Conservation (phyloP, 2,888 invertebrate species). For the Terebella lapidaria region DNA sequence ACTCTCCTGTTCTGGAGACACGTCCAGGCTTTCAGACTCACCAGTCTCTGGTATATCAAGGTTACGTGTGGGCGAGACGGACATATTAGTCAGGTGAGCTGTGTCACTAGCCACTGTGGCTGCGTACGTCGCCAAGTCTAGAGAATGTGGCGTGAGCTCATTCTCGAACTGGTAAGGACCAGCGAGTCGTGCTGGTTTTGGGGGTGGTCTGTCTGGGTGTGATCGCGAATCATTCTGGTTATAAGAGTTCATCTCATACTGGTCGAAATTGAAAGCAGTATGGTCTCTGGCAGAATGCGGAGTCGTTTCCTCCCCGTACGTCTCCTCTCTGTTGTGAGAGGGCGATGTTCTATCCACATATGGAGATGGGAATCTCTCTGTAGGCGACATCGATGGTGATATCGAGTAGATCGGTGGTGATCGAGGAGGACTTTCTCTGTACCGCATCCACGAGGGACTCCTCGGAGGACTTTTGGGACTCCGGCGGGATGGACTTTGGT, state of each 20-base stretch:
- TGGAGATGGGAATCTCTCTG: slow-evolving; percentile 39
- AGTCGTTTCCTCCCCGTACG: background rate
- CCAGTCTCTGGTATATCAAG: slow-evolving; percentile 3
- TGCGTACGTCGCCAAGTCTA: slow-evolving; percentile 49
- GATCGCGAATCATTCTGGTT: background rate
- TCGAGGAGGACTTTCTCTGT: slow-evolving; percentile 25
- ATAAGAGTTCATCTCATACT: background rate
- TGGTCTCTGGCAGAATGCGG: background rate
- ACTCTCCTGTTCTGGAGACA: slow-evolving; percentile 12
- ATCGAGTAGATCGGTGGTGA: slow-evolving; percentile 26
- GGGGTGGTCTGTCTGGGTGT: slow-evolving; percentile 11
- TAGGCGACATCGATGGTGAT: slow-evolving; percentile 39
- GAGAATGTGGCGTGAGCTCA: slow-evolving; percentile 7
- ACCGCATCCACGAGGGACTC: slow-evolving; percentile 41
- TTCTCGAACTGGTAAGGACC: slow-evolving; percentile 16
- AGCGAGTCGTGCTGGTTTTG: slow-evolving; percentile 18
- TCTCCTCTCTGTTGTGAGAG: background rate
- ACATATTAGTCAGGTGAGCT: slow-evolving; percentile 47
- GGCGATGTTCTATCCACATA: slow-evolving; percentile 27
- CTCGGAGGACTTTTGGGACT: slow-evolving; percentile 34
- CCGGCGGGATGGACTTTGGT: slow-evolving; percentile 17
- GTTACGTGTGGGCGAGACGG: slow-evolving; percentile 42
- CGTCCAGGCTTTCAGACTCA: slow-evolving; percentile 17
- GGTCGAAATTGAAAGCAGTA: background rate
- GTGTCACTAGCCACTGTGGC: slow-evolving; percentile 51